Percentiles rank a stretch among this genome's conserved stretches.
phyloP scores from a whole-genome alignment of 2,888 invertebrate species.

The Empis stercorea region DNA sequence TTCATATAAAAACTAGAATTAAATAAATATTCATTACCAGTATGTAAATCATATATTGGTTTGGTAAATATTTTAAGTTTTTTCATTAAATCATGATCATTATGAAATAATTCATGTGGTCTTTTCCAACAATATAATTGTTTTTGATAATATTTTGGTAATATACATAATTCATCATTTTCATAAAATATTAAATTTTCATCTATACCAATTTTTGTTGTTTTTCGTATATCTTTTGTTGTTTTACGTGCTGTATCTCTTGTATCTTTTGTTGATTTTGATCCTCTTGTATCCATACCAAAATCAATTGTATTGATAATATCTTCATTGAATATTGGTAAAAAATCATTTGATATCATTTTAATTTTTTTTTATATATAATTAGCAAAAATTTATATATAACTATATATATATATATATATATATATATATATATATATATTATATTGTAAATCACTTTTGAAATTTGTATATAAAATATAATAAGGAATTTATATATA shows the following conservation, averaged over 20 bases:
- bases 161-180: conserved; percentile 4
- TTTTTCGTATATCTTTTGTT: background rate
- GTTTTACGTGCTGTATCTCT: background rate
- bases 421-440: too few species aligned
- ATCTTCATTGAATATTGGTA: background rate
- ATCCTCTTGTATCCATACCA: background rate
- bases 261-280: background rate
- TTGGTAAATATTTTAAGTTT: background rate
- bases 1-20: conserved; percentile 4
- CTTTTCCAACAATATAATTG: conserved; percentile 22
- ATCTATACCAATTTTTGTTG: too few species aligned
- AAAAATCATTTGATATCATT: background rate
- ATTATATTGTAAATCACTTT: too few species aligned
- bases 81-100: background rate
- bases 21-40: conserved; percentile 3
- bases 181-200: background rate
- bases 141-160: conserved; percentile 5
- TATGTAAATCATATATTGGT: conserved; percentile 1
- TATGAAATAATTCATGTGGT: conserved; percentile 20
- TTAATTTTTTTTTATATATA: background rate
- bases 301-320: background rate
- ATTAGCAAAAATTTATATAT: background rate
- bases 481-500: too few species aligned
- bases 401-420: too few species aligned
- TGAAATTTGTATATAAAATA: too few species aligned